Evolutionary conservation across 2,797 vertebrate species (phyloP), one percentile per base, ranked within the genome.

Genomic region (Sebastes umbrosus): DNA sequence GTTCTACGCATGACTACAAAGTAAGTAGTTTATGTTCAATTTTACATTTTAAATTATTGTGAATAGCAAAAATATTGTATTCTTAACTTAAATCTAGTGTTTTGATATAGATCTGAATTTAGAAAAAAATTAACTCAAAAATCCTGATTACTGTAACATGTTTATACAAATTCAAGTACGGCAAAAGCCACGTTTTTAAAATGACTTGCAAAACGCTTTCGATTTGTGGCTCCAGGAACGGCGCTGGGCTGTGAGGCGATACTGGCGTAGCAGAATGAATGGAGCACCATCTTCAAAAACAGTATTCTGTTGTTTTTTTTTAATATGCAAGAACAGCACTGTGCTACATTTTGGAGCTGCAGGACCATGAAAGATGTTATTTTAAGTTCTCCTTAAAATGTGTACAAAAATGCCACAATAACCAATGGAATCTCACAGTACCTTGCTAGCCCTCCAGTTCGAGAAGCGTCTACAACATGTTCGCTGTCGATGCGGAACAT

Each of bases 401-500:
- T 64, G 78, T 59, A 46, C 18, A 50, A 46, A 50, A 24, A 36
- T 24, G 3, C 22, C 46, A 8, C 4, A 34, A 73, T 29, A 64
- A 58, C 36, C 10, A 12, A 25, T n/a, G 27, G 4, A 79, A 36
- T 68, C 4, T 78, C 34, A 81, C 86, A 92, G 77, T 95, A 99
- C 99, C 99, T 98, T 10, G 99, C 98, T 27, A 98, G 97, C 69
- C 99, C 98, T 93, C 99, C 99, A 0, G 97, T 98, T 55, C 96
- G 94, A 0, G 97, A 97, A 1, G 99, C 98, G 0, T 99, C 99
- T 8, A 99, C 98, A 88, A 99, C 96, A 2, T 97, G 97, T 83
- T 99, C 98, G 0, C 96, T 97, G 92, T 99, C 97, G 36, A 99
- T 98, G 88, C 98, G 98, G 95, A 99, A 99, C 99, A 99, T 99